Evolutionary conservation across 2,888 invertebrate genomes (phyloP).

Genomic region (Willowsia nigromaculata): DNA sequence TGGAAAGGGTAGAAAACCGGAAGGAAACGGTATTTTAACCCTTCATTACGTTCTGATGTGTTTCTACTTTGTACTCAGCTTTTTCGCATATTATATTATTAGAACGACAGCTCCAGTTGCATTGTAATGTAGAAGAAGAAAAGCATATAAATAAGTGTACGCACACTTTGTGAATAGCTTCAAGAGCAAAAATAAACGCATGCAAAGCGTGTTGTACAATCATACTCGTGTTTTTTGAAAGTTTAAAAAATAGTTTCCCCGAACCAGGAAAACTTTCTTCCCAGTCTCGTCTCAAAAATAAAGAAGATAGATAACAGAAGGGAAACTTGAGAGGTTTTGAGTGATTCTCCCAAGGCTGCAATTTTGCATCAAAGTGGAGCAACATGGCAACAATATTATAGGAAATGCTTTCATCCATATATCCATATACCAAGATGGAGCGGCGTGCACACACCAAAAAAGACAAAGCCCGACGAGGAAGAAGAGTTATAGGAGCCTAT

Average conservation of each 20-base stretch:
- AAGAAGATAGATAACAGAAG: constrained; percentile 12
- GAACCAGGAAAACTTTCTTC: neutral
- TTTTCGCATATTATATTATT: neutral
- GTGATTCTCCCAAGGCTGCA: constrained; percentile 63
- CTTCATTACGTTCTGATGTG: neutral
- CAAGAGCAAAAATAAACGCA: neutral
- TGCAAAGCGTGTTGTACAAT: neutral
- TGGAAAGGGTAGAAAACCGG: neutral
- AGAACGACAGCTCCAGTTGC: neutral
- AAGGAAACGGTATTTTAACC: neutral
- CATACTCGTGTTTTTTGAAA: neutral
- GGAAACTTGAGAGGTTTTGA: constrained; percentile 55
- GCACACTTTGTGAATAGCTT: neutral
- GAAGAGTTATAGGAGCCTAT: neutral
- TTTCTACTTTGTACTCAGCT: neutral
- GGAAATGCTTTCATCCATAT: too few species aligned
- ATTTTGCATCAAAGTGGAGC: constrained; percentile 59
- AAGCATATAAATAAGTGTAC: neutral
- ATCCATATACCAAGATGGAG: neutral
- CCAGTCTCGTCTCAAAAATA: neutral
- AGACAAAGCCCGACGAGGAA: neutral
- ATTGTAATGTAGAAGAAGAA: neutral
- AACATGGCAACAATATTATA: neutral
- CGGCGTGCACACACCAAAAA: neutral
- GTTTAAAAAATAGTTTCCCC: neutral